Percentiles rank a stretch among this genome's conserved stretches.
Conservation (phyloP, 2,113 vertebrate genomes). For the Mirounga angustirostris region DNA sequence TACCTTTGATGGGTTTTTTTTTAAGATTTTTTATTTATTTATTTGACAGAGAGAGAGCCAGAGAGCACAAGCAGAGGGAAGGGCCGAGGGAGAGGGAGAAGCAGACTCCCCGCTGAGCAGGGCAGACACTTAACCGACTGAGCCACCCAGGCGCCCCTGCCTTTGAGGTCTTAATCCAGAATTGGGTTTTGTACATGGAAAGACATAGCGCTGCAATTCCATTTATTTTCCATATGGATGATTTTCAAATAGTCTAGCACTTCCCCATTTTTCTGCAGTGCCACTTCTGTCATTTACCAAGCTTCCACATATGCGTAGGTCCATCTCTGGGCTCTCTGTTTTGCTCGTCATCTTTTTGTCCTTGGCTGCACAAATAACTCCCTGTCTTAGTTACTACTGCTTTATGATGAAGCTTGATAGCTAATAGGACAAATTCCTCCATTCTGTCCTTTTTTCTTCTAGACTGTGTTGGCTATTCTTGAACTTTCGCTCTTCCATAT, state of each 20-base stretch:
- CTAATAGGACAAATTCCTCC: background rate
- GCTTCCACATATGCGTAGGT: background rate
- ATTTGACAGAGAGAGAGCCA: background rate
- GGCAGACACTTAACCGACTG: background rate
- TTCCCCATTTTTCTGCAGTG: background rate
- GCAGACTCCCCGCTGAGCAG: background rate
- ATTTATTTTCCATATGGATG: background rate
- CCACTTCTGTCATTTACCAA: background rate
- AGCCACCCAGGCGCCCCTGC: background rate
- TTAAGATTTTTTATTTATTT: background rate
- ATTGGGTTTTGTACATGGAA: background rate
- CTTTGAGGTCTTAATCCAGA: background rate
- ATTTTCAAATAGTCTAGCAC: background rate
- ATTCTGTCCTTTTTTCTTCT: background rate
- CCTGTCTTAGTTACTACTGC: background rate
- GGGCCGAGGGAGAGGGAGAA: background rate
- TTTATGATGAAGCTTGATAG: background rate
- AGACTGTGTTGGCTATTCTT: background rate
- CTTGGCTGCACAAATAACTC: background rate
- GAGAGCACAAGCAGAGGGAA: background rate
- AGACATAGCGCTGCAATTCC: background rate
- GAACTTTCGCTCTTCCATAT: constrained; percentile 5
- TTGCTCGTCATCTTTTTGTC: background rate
- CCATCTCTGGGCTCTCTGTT: background rate
- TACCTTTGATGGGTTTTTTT: background rate